Base-by-base conservation (phyloP, 2,888 invertebrate genomes). In the Scaptodrosophila latifasciaeformis region DNA sequence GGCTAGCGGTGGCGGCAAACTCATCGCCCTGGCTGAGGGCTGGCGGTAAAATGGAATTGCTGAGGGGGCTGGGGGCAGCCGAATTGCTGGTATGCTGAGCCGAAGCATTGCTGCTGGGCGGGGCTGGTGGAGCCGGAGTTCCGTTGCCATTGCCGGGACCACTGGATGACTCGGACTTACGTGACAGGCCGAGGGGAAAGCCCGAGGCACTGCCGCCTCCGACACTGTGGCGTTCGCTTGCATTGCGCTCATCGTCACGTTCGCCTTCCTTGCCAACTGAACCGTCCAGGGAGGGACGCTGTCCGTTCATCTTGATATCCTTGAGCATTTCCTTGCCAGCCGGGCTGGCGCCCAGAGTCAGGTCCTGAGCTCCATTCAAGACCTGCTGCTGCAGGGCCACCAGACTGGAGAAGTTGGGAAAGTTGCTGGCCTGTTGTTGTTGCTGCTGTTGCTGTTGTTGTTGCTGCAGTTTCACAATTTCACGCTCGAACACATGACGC, bases 1-100 rank as follows among this genome's bases (percentile, higher is more conserved):
- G 98, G 83, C 96, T 96, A 17, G 96, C 96, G 7, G 96, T 94
- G 0, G 95, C 92, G 48, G 92, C 90, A 77, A 95, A 94, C 82
- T 95, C 95, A 54, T 94, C 93, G 70, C 90, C 91, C 24, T 93
- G 92, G 39, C 92, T 93, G 87, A 93, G 91, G 34, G 93, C 94
- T 0, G 95, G 94, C 42, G 95, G 95, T 67, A 96, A 88, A 76
- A 95, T 95, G 34, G 94, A 91, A 84, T 95, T 95, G 44, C 94
- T 93, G 21, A 95, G 87, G 0, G 95, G 95, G 76, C 94, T 94
- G 67, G 94, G 93, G 0, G 94, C 93, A 1, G 93, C 93, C 1
- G 94, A 93, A 46, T 93, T 92, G 66, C 66, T 70, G 2, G 90
- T 81, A 34, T 72, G 78, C 34, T 65, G 88, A 39, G 72, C 76